Base-by-base conservation (phyloP, 2,888 invertebrate genomes). In the Dicyrtoma fusca region DNA sequence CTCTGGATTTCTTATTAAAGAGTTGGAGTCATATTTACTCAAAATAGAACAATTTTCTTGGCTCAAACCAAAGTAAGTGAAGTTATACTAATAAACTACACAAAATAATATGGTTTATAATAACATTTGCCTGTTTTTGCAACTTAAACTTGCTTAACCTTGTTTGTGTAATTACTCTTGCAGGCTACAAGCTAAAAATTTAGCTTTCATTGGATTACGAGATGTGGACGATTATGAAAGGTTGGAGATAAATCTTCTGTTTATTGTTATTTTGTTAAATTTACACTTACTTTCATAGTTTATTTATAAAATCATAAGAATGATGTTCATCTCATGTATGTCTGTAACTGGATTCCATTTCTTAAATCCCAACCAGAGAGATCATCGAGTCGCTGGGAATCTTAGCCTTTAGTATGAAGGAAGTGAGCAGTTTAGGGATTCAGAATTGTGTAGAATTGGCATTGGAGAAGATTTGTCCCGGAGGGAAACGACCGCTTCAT, bases 311-410 rank as follows among this genome's bases (percentile, higher is more conserved):
- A n/a, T n/a, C n/a, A n/a, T n/a, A n/a, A n/a, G n/a, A n/a, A n/a
- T n/a, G n/a, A n/a, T n/a, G n/a, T n/a, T n/a, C n/a, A n/a, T n/a
- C n/a, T n/a, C n/a, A n/a, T n/a, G n/a, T n/a, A n/a, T n/a, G n/a
- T n/a, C n/a, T n/a, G n/a, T n/a, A n/a, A n/a, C n/a, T n/a, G n/a
- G n/a, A n/a, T n/a, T n/a, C n/a, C n/a, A n/a, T n/a, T n/a, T n/a
- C n/a, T n/a, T n/a, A n/a, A n/a, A n/a, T n/a, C n/a, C n/a, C n/a
- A n/a, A n/a, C 14, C 21, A 84, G 91, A 82, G 84, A 91, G 74
- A 88, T 92, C 59, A 89, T 96, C 76, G 90, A 94, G 81, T 91
- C 93, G 84, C 88, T 91, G 82, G 89, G 91, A 13, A 91, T 97
- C 69, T 84, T 86, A 44, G 88, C 91, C 34, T 96, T 89, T 84